Base-by-base conservation (phyloP, 2,797 vertebrate genomes). In the Chanos chanos region DNA sequence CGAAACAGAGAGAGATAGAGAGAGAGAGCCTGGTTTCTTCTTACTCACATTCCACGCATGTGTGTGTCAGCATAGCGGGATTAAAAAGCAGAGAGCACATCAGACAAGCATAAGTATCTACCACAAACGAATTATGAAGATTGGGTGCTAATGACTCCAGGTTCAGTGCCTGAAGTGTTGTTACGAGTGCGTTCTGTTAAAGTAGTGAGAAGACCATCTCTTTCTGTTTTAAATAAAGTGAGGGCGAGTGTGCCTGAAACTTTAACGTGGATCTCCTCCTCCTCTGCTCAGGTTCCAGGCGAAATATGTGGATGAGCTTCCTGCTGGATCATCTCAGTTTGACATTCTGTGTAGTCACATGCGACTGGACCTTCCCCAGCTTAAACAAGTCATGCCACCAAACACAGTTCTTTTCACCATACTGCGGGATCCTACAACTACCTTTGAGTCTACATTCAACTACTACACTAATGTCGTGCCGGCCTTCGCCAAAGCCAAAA, bases 291-390 rank as follows among this genome's bases (percentile, higher is more conserved):
- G 61, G 40, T 81, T 83, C 36, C 61, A 49, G 24, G 57, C 63
- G 0, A 47, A 49, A 5, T 77, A 78, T 55, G 76, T 81, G 61
- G 77, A 83, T 2, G 68, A 80, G 13, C 63, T 81, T 7, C 78
- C 76, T 0, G 43, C 61, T 1, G 53, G 63, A 13, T 63, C 61
- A 0, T 30, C 60, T 19, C 68, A 68, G 64, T 80, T 71, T 8
- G 67, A 84, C 66, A 43, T 79, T 7, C 65, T 85, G 1, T 78
- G 75, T 31, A 81, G 78, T 31, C 74, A 78, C 15, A 76, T 81
- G 75, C 61, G 71, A 18, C 51, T 82, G 31, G 68, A 79, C 4
- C 30, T 70, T 25, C 25, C 1, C 0, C 45, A 81, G 64, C 45
- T 77, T 5, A 71, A 25, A 34, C 55, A 43, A 13, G 9, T 83